phyloP scores from a whole-genome alignment of 2,888 invertebrate species.

The Notodromas monacha region DNA sequence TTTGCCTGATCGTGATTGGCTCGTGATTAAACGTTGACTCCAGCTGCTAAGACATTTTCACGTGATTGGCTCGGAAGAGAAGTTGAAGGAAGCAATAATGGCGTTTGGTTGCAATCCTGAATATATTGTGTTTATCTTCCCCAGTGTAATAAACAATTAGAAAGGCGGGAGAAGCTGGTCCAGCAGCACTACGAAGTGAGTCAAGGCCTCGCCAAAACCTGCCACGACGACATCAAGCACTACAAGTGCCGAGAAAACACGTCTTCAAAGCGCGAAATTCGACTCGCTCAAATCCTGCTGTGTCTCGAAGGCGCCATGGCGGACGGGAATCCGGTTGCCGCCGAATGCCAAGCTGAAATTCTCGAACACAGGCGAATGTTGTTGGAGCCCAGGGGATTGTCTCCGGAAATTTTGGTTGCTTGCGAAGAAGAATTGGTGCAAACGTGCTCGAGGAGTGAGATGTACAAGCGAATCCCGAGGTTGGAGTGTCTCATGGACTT shows the following conservation, averaged over 20 bases:
- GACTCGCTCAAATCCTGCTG: constrained; percentile 56
- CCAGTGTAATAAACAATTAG: constrained; percentile 44
- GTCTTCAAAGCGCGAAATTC: constrained; percentile 23
- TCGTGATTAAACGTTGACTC: too few relatives aligned
- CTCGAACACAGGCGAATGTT: constrained; percentile 57
- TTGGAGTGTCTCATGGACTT: constrained; percentile 84
- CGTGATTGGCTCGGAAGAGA: too few relatives aligned
- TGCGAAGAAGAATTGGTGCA: constrained; percentile 52
- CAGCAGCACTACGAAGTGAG: constrained; percentile 66
- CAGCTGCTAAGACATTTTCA: too few relatives aligned
- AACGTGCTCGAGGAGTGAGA: constrained; percentile 30
- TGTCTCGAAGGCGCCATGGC: constrained; percentile 37
- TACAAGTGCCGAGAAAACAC: constrained; percentile 42
- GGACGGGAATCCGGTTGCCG: constrained; percentile 25
- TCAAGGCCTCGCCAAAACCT: constrained; percentile 52
- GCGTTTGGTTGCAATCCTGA: too few relatives aligned
- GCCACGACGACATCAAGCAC: constrained; percentile 54
- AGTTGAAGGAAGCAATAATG: too few relatives aligned
- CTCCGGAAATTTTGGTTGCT: constrained; percentile 59
- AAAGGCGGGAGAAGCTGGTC: constrained; percentile 51
- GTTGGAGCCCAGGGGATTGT: constrained; percentile 68
- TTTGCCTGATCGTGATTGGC: too few relatives aligned
- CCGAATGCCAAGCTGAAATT: constrained; percentile 59
- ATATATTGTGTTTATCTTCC: constrained; percentile 10
- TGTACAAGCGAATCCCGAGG: constrained; percentile 55